Base-by-base conservation (phyloP, 2,113 vertebrate genomes). In the Lichenostomus cassidix region DNA sequence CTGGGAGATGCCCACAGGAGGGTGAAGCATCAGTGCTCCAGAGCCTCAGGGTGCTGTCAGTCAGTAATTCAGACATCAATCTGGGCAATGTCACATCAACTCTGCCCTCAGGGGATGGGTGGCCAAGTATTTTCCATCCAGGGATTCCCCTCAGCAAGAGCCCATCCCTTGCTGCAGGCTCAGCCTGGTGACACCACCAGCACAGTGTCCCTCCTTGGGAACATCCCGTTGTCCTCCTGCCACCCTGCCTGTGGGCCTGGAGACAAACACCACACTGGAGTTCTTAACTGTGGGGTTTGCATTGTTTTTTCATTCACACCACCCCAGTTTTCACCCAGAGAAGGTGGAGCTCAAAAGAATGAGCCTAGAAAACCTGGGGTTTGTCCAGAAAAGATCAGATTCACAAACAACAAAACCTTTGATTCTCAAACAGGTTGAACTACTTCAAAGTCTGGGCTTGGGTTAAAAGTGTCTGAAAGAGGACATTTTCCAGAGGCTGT, bases 171-270 rank as follows among this genome's bases (percentile, higher is more conserved):
- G 50, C 64, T 59, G 49, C 78, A 59, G 64, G 79, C 47, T 82
- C 63, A 69, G 46, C 50, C 53, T 25, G 33, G 47, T 35, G 84
- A 29, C n/a, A 60, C 39, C 39, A 7, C 18, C 44, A 39, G 90
- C 35, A 4, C 9, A 7, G 15, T 60, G 59, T 15, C 44, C 31
- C n/a, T 5, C 53, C 69, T 7, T 64, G 62, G 65, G 79, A 39
- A 41, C 39, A 63, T 9, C 8, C 44, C 0, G 0, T 0, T 18
- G 62, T 50, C 33, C 35, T 78, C 17, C 8, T 67, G 24, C 50
- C 58, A 44, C 28, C 24, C 49, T 52, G 33, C 47, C 65, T 27
- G 27, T 5, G 28, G 35, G 53, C 18, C 80, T 52, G 70, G 76
- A 64, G 47, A n/a, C 56, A 75, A 56, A 39, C 13, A 12, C 3